A percentile compares a stretch with the other conserved stretches of the same genome.
These are phyloP conservation scores for Caloenas nicobarica DNA, from an alignment of 2,113 vertebrate genomes.

Conservation along the genomic window DNA sequence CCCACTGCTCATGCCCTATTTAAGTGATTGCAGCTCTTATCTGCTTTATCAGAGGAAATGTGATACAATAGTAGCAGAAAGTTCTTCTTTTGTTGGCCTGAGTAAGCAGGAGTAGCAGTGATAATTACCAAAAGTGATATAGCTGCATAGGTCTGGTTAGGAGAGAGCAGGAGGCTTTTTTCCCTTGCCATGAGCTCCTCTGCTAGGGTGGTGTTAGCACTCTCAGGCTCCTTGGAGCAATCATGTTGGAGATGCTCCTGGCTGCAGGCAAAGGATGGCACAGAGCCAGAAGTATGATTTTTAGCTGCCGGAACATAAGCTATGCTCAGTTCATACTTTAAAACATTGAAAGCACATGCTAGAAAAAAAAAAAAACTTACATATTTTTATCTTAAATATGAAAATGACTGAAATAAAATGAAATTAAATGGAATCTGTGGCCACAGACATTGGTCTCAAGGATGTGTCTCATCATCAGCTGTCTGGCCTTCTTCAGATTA, in stretches of 20 bases:
- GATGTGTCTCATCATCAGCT: background rate
- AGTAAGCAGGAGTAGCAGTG: background rate
- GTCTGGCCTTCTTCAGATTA: background rate
- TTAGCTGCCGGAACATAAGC: background rate
- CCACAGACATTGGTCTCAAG: background rate
- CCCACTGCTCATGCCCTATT: background rate
- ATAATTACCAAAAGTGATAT: background rate
- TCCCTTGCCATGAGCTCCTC: background rate
- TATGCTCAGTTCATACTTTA: background rate
- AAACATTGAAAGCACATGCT: background rate
- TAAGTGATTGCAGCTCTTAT: background rate
- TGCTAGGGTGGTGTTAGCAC: background rate
- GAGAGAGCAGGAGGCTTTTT: background rate
- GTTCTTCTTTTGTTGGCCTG: rapidly evolving
- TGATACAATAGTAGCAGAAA: background rate
- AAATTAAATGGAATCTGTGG: background rate
- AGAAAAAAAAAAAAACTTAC: background rate
- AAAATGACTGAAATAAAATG: background rate
- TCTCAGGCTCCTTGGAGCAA: background rate
- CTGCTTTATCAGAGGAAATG: background rate
- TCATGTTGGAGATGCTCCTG: background rate
- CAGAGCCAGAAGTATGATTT: background rate
- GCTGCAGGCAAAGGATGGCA: background rate
- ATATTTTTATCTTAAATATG: background rate
- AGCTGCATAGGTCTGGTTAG: background rate